These are phyloP conservation scores for Octodon degus DNA, from an alignment of 2,113 vertebrate species.

Conservation along the genomic window DNA sequence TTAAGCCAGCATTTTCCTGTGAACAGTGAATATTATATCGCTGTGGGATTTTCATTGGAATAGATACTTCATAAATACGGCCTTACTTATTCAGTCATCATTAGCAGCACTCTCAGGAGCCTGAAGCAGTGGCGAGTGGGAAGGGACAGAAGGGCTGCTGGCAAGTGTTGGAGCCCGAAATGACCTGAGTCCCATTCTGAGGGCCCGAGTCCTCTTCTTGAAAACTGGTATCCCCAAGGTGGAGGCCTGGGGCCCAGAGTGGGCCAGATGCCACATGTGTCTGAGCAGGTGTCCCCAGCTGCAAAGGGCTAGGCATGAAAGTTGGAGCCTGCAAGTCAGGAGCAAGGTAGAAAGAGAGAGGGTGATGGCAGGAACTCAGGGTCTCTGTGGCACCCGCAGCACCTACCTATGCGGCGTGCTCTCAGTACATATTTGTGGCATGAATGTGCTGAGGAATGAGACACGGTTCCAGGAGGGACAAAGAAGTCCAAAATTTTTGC, in stretches of 20 bases:
- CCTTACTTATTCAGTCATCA: background rate
- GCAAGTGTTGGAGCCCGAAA: background rate
- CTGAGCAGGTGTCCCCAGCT: background rate
- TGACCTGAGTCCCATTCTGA: background rate
- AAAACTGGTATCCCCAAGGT: background rate
- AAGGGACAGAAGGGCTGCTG: background rate
- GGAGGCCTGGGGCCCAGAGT: too few relatives aligned
- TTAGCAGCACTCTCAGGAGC: constrained; percentile 12
- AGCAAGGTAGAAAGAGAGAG: background rate
- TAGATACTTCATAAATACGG: constrained; percentile 40
- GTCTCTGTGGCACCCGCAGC: background rate
- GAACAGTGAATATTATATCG: background rate
- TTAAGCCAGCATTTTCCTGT: constrained; percentile 59
- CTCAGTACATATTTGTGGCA: background rate
- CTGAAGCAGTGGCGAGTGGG: background rate
- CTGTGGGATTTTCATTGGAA: constrained; percentile 36
- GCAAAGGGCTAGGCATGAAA: background rate
- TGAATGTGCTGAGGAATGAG: background rate
- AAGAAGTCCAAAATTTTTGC: constrained; percentile 8
- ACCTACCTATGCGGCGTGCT: too few relatives aligned
- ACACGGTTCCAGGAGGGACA: background rate
- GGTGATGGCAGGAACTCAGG: background rate
- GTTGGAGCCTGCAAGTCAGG: background rate
- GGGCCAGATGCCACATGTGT: background rate
- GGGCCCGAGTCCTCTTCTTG: background rate